Evolutionary conservation across 2,888 invertebrate species (phyloP).

Genomic region (Metalampra italica): DNA sequence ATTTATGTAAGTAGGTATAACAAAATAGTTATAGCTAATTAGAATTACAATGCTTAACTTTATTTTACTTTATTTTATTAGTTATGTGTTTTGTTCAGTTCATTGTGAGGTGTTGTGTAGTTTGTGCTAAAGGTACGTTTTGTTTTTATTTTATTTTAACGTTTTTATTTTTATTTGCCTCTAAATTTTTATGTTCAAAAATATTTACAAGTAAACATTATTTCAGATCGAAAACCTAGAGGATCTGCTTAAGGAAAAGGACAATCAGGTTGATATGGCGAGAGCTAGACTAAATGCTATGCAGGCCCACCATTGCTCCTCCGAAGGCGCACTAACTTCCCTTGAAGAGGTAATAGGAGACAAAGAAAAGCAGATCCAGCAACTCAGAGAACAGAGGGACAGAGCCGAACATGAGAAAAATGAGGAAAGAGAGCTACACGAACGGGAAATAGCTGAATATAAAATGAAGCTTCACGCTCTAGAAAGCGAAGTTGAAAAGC

Average conservation of each 20-base stretch:
- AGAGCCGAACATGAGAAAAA: conserved; percentile 97
- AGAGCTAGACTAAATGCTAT: conserved; percentile 93
- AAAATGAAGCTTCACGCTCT: conserved; percentile 95
- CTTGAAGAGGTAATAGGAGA: conserved; percentile 97
- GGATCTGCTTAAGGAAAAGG: conserved; percentile 97
- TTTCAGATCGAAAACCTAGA: conserved; percentile 97
- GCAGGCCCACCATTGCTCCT: conserved; percentile 96
- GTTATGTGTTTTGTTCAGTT: conserved; percentile 12
- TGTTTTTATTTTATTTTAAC: conserved; percentile 16
- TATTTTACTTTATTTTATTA: conserved; percentile 14
- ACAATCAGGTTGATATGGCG: conserved; percentile 98
- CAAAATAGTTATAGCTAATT: too few species aligned
- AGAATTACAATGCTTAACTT: conserved; percentile 2
- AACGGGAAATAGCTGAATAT: conserved; percentile 95
- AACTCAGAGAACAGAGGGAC: conserved; percentile 95
- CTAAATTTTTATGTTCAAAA: background rate
- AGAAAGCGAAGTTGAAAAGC: conserved; percentile 94
- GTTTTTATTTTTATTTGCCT: conserved; percentile 6
- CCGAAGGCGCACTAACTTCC: conserved; percentile 94
- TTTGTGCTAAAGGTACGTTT: conserved; percentile 22
- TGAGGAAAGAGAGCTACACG: conserved; percentile 95
- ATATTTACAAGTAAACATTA: background rate
- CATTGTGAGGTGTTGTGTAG: conserved; percentile 13
- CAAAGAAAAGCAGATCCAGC: conserved; percentile 98
- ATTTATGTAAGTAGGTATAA: too few species aligned